Percentiles rank a stretch among this genome's conserved stretches.
Evolutionary conservation across 2,888 invertebrate species (phyloP).

Genomic region (Rhorus exstirpatorius): DNA sequence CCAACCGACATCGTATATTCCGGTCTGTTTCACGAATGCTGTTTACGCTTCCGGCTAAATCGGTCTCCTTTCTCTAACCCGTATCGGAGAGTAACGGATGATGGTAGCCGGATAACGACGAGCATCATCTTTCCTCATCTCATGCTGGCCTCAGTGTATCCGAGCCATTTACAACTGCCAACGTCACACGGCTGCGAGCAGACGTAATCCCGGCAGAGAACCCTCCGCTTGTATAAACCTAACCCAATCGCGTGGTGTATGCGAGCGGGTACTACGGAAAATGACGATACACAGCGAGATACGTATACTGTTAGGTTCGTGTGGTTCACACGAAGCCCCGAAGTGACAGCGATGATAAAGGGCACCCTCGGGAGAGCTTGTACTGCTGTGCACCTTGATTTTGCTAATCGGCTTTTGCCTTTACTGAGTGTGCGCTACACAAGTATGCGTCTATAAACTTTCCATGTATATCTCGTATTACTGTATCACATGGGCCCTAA

Average conservation of each 20-base stretch:
- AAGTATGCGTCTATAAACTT: not conserved
- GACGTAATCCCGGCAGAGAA: slow-evolving; percentile 14
- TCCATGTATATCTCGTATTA: not conserved
- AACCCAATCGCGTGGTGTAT: slow-evolving; percentile 9
- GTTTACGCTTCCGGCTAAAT: slow-evolving; percentile 61
- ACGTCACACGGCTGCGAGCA: slow-evolving; percentile 47
- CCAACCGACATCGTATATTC: slow-evolving; percentile 27
- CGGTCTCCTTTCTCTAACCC: slow-evolving; percentile 4
- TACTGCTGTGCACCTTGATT: slow-evolving; percentile 50
- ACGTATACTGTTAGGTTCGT: slow-evolving; percentile 11
- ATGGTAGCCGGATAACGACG: slow-evolving; percentile 51
- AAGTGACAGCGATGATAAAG: slow-evolving; percentile 59
- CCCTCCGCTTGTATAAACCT: slow-evolving; percentile 50
- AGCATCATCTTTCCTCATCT: slow-evolving; percentile 33
- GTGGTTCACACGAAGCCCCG: slow-evolving; percentile 20
- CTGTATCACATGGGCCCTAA: no score
- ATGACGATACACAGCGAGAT: slow-evolving; percentile 15
- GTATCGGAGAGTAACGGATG: slow-evolving; percentile 54
- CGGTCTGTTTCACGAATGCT: slow-evolving; percentile 46
- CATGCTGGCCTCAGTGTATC: slow-evolving; percentile 46
- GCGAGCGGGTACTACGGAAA: slow-evolving; percentile 27
- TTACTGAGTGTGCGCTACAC: not conserved
- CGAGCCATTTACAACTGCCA: slow-evolving; percentile 54
- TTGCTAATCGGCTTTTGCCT: slow-evolving; percentile 62
- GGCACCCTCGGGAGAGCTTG: slow-evolving; percentile 52